These are phyloP conservation scores for Onchidella celtica DNA, from an alignment of 2,888 invertebrate species.

Conservation along the genomic window DNA sequence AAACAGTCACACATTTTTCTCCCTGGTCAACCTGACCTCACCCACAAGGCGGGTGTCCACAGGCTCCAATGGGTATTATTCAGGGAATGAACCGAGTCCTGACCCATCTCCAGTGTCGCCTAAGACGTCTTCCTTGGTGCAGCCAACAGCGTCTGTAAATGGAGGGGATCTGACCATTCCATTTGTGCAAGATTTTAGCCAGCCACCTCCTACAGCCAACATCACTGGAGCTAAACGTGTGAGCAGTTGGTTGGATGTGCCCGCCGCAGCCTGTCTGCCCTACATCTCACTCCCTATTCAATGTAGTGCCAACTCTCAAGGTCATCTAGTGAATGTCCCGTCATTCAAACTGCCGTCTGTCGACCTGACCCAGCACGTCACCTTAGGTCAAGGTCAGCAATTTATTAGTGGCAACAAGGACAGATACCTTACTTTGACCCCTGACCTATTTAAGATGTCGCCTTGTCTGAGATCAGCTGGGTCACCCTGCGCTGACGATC, in stretches of 20 bases:
- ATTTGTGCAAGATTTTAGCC: neutral
- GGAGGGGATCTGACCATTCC: neutral
- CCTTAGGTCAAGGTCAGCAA: neutral
- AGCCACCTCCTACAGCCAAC: neutral
- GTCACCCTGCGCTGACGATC: constrained; percentile 45
- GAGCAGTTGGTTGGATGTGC: no score
- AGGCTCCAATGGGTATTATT: constrained; percentile 10
- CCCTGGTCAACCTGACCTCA: no score
- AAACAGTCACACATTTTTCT: no score
- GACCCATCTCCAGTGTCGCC: neutral
- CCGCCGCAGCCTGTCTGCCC: neutral
- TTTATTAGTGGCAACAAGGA: no score
- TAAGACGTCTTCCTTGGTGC: neutral
- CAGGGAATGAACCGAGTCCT: neutral
- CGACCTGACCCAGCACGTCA: neutral
- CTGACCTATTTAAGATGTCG: constrained; percentile 42
- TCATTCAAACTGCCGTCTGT: no score
- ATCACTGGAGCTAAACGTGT: no score
- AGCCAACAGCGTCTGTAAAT: neutral
- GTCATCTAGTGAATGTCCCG: neutral
- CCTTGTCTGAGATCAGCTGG: constrained; percentile 38
- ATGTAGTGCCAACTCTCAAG: neutral
- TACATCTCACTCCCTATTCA: neutral
- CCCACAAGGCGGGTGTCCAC: constrained; percentile 11
- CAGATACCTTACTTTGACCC: neutral